phyloP scores from a whole-genome alignment of 2,797 vertebrate genomes.

The Hapalemur alaotrensis region DNA sequence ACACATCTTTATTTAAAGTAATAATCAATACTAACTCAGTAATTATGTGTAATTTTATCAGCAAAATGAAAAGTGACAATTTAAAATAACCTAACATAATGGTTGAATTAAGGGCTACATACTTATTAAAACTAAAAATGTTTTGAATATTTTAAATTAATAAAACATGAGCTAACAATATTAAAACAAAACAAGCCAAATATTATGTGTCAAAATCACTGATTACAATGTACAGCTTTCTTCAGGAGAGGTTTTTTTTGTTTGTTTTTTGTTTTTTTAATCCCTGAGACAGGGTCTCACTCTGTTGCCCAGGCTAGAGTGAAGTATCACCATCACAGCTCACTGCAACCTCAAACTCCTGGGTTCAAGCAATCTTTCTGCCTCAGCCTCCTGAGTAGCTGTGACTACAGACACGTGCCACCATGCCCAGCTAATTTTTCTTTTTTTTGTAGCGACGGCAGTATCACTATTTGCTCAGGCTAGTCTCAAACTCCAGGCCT shows the following conservation, averaged over 20 bases:
- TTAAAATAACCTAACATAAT: conserved; percentile 47
- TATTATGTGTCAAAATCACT: conserved; percentile 6
- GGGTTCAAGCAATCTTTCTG: background rate
- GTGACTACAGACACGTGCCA: background rate
- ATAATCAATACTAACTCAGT: conserved; percentile 14
- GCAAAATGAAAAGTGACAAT: conserved; percentile 39
- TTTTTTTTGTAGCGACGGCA: background rate
- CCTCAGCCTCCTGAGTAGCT: background rate
- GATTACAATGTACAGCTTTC: background rate
- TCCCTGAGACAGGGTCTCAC: background rate
- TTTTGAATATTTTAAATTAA: conserved; percentile 52
- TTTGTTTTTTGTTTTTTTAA: no score
- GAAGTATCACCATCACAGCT: background rate
- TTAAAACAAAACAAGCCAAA: background rate
- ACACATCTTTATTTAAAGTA: background rate
- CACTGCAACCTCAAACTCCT: background rate
- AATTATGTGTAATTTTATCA: conserved; percentile 35
- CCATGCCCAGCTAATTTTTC: background rate
- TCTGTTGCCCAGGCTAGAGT: background rate
- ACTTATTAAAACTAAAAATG: conserved; percentile 28
- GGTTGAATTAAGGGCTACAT: background rate
- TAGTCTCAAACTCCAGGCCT: background rate
- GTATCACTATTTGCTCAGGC: background rate
- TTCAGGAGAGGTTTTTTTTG: background rate
- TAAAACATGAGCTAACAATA: conserved; percentile 45